Percentiles rank a stretch among this genome's conserved stretches.
phyloP scores from a whole-genome alignment of 2,797 vertebrate genomes.

The Heliangelus exortis region DNA sequence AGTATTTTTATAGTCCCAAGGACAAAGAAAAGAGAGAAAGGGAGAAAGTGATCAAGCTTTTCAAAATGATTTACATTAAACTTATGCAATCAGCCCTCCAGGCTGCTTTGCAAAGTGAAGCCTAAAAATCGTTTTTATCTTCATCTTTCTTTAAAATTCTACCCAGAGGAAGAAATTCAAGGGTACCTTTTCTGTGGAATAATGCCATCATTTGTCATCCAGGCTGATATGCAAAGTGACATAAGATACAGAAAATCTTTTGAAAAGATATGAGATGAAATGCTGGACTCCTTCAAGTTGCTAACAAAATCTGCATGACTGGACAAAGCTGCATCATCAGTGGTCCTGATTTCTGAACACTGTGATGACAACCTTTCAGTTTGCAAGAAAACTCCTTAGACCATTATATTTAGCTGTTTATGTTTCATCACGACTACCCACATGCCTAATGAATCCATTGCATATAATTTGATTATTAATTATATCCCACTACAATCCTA shows the following conservation, averaged over 20 bases:
- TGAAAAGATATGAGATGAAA: neutral
- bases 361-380: neutral
- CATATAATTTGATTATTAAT: neutral
- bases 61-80: slow-evolving; percentile 28
- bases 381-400: neutral
- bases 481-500: neutral
- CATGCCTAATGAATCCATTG: neutral
- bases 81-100: neutral
- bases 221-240: neutral
- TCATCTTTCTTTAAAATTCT: slow-evolving; percentile 43
- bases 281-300: neutral
- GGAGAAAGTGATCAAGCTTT: neutral
- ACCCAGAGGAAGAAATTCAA: slow-evolving; percentile 33
- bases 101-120: neutral
- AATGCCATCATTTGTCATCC: neutral
- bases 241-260: neutral
- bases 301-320: neutral
- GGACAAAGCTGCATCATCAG: neutral
- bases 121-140: slow-evolving; percentile 19
- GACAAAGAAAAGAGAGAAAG: neutral
- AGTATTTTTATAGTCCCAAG: neutral
- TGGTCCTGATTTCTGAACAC: neutral
- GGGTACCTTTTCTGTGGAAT: slow-evolving; percentile 13
- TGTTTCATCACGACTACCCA: neutral
- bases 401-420: neutral